Percentiles rank a stretch among this genome's conserved stretches.
These are phyloP conservation scores for Petrophora chlorosata DNA, from an alignment of 2,888 invertebrate species.

Conservation along the genomic window DNA sequence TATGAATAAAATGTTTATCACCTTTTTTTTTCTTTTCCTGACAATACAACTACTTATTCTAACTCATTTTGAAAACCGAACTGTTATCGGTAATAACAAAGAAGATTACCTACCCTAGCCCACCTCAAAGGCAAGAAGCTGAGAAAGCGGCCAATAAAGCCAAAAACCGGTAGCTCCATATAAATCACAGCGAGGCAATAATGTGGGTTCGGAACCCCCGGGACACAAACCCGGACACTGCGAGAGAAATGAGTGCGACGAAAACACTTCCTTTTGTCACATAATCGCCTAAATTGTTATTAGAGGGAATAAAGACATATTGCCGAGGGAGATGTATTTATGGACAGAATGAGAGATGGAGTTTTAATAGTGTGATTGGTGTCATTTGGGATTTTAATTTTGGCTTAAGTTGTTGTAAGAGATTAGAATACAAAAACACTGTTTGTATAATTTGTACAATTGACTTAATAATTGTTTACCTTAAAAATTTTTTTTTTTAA, in stretches of 20 bases:
- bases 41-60: no score
- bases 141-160: slow-evolving; percentile 43
- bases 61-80: no score
- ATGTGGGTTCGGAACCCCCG: slow-evolving; percentile 68
- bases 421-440: no score
- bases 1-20: no score
- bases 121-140: slow-evolving; percentile 15
- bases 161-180: slow-evolving; percentile 64
- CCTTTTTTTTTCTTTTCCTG: no score
- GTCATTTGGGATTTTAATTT: slow-evolving; percentile 48
- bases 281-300: slow-evolving; percentile 83
- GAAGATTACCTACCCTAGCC: no score
- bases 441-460: no score
- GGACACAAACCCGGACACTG: slow-evolving; percentile 41
- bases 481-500: no score
- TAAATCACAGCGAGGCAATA: slow-evolving; percentile 80
- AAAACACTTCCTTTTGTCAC: slow-evolving; percentile 81
- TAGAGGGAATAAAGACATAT: slow-evolving; percentile 83
- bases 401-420: slow-evolving; percentile 6
- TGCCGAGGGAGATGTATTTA: slow-evolving; percentile 68
- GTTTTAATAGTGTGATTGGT: slow-evolving; percentile 74
- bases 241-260: slow-evolving; percentile 66
- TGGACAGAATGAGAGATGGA: slow-evolving; percentile 71
- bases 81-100: no score
- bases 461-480: no score